Evolutionary conservation across 2,888 invertebrate species (phyloP), one percentile per base, ranked within the genome.

Genomic region (Caenorhabditis drosophilae): DNA sequence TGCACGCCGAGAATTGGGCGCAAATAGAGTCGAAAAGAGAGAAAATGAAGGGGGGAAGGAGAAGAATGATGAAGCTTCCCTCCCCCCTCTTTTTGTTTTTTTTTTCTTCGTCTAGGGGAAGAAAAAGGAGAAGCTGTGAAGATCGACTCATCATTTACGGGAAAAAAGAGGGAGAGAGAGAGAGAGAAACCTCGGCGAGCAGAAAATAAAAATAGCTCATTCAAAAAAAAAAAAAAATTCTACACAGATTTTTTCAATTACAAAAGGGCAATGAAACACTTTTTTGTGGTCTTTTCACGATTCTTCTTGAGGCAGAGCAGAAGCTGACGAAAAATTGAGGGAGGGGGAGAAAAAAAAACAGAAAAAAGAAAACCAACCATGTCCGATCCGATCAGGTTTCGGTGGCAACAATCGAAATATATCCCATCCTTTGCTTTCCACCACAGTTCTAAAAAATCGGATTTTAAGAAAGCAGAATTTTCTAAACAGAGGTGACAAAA

Each of bases 321-420:
- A 16, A 20, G 31, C 22, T 26, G 31, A 22, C 7, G 22, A 31
- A 26, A 22, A 50, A 27, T 20, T 25, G 23, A 44, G 22, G 22
- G 16, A 41, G 16, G 45, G 31, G 15, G 1, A 51, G 11, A 46
- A 23, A 22, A n/a, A 40, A 26, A n/a, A 35, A 57, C 4, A 45
- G n/a, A 41, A 41, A 49, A 48, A 12, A 22, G 9, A 40, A 4
- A 6, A 23, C 44, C 42, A 20, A 80, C 81, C 79, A 26, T 76
- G 80, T 20, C 74, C 77, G 11, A 74, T 61, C 46, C 63, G 45
- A 59, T 84, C 83, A 26, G 79, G 72, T 56, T 74, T 76, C 50
- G 89, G 87, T 0, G 90, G 90, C 11, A 89, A 87, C 76, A 90
- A 89, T 78, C 90, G 88, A 84, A 92, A 92, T 15, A 89, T 87